Percentiles rank a stretch among this genome's conserved stretches.
These are phyloP conservation scores for Armadillidium nasatum DNA, from an alignment of 1,140 invertebrate genomes.

Conservation along the genomic window DNA sequence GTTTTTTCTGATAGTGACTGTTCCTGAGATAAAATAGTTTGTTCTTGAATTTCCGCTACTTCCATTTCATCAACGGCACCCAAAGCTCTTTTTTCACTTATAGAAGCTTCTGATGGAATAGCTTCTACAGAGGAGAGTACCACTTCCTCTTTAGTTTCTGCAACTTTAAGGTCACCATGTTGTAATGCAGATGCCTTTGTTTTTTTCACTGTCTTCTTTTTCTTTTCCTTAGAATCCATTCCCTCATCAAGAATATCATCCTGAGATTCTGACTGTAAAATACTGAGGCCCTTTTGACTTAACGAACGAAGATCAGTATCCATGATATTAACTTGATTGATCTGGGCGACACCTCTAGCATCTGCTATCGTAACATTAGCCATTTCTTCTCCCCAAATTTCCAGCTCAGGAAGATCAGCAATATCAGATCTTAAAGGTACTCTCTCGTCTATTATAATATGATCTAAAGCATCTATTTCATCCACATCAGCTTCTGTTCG, in stretches of 20 bases:
- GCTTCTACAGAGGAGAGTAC: not conserved
- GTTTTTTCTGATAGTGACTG: not conserved
- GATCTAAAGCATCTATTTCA: slow-evolving; percentile 60
- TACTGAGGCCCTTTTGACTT: slow-evolving; percentile 36
- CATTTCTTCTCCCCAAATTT: slow-evolving; percentile 36
- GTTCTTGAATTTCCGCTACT: not conserved
- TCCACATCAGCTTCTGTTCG: slow-evolving; percentile 75
- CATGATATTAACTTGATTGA: slow-evolving; percentile 33
- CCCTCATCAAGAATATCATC: slow-evolving; percentile 24
- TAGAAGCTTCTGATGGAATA: not conserved
- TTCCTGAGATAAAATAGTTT: not conserved
- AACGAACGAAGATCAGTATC: slow-evolving; percentile 36
- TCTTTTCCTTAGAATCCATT: not conserved
- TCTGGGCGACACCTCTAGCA: slow-evolving; percentile 33
- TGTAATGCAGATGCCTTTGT: not conserved
- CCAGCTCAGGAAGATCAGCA: slow-evolving; percentile 40
- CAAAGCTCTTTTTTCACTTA: not conserved
- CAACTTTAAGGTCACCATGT: not conserved
- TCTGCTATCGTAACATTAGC: slow-evolving; percentile 31
- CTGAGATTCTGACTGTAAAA: slow-evolving; percentile 28
- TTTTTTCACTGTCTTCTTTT: not conserved
- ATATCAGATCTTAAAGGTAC: slow-evolving; percentile 41
- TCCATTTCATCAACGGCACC: not conserved
- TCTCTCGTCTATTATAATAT: slow-evolving; percentile 37
- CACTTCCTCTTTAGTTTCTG: not conserved